phyloP scores from a whole-genome alignment of 2,888 invertebrate species.

The Globia sparganii region DNA sequence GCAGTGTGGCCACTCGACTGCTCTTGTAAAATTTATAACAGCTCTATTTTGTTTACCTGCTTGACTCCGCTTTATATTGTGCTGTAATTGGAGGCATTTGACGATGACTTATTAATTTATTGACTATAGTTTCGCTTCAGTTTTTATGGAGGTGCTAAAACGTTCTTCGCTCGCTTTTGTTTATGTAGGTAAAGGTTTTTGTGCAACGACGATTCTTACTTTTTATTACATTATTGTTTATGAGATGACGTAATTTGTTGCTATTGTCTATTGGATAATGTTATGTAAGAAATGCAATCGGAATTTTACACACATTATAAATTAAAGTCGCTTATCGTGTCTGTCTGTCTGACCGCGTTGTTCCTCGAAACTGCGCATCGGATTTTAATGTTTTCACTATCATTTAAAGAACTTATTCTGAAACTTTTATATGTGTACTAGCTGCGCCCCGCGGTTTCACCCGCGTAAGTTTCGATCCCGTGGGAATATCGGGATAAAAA shows the following conservation, averaged over 20 bases:
- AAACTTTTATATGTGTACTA: not conserved
- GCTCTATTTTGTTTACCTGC: constrained; percentile 90
- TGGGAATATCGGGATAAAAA: too few relatives aligned
- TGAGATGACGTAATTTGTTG: constrained; percentile 53
- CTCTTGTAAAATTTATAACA: constrained; percentile 90
- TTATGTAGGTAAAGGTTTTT: constrained; percentile 65
- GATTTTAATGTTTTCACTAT: not conserved
- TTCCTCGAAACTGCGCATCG: not conserved
- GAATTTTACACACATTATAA: not conserved
- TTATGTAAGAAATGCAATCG: constrained; percentile 6
- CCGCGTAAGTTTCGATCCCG: too few relatives aligned
- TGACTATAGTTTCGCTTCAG: constrained; percentile 84
- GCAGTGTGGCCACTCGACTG: constrained; percentile 81
- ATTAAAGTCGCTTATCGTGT: not conserved
- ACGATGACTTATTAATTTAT: constrained; percentile 90
- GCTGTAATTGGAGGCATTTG: constrained; percentile 88
- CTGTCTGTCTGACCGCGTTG: not conserved
- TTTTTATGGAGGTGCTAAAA: constrained; percentile 90
- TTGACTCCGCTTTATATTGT: constrained; percentile 86
- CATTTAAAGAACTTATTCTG: not conserved
- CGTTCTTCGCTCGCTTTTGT: constrained; percentile 77
- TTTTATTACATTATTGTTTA: constrained; percentile 55
- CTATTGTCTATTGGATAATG: constrained; percentile 40
- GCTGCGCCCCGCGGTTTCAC: too few relatives aligned
- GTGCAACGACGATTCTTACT: constrained; percentile 53